These are phyloP conservation scores for Serrognathus titanus DNA, from an alignment of 2,888 invertebrate genomes.

Conservation along the genomic window DNA sequence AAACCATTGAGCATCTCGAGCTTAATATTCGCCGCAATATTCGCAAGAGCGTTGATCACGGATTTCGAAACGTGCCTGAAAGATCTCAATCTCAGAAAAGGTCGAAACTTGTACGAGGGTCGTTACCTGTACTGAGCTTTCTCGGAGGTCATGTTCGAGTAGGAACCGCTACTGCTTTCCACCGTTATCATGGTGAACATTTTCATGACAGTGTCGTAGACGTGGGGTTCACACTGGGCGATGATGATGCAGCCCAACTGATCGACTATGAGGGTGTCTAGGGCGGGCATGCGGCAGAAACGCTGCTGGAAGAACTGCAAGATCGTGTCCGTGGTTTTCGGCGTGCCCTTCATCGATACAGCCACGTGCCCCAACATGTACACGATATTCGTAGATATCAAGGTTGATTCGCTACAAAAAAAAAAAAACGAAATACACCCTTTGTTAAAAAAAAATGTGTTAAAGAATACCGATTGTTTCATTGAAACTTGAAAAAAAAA, in stretches of 20 bases:
- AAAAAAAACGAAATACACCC: too few relatives aligned
- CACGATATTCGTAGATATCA: conserved; percentile 95
- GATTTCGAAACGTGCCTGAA: conserved; percentile 84
- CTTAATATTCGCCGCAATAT: conserved; percentile 91
- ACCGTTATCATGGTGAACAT: conserved; percentile 96
- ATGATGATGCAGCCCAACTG: conserved; percentile 98
- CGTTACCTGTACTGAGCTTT: conserved; percentile 55
- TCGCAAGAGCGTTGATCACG: conserved; percentile 93
- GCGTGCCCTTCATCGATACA: conserved; percentile 87
- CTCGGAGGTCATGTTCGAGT: conserved; percentile 60
- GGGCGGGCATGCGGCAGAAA: conserved; percentile 88
- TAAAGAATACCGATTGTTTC: too few relatives aligned
- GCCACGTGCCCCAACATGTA: conserved; percentile 97
- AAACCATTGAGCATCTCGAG: conserved; percentile 83
- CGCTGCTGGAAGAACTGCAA: conserved; percentile 95
- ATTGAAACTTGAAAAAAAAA: too few relatives aligned
- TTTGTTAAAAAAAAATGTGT: too few relatives aligned
- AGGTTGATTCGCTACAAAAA: conserved; percentile 71
- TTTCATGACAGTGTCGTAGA: conserved; percentile 94
- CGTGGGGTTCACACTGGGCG: conserved; percentile 79
- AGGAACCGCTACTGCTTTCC: conserved; percentile 80
- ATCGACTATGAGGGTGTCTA: conserved; percentile 94
- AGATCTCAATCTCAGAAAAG: conserved; percentile 5
- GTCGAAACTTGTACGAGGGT: background rate
- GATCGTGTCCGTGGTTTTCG: conserved; percentile 92